phyloP scores from a whole-genome alignment of 2,113 vertebrate genomes.

The Pygoscelis antarcticus region DNA sequence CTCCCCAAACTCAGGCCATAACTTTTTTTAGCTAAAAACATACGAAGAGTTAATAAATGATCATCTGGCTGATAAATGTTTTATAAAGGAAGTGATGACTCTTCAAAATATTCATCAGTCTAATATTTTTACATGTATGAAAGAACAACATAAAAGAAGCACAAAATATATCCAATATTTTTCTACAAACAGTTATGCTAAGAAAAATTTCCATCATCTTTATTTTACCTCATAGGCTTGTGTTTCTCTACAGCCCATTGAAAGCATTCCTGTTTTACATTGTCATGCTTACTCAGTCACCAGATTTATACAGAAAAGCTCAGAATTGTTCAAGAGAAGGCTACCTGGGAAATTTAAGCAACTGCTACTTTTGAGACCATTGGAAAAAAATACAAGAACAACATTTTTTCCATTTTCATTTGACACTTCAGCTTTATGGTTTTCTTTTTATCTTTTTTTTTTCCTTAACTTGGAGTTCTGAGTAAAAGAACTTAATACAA shows the following conservation, averaged over 20 bases:
- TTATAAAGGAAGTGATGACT: not conserved
- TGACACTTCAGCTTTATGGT: not conserved
- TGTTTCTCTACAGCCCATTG: not conserved
- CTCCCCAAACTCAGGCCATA: not conserved
- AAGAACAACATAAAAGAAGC: not conserved
- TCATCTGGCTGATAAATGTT: not conserved
- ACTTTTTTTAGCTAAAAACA: not conserved
- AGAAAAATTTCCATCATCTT: not conserved
- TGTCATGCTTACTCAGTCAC: not conserved
- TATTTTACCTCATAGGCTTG: not conserved
- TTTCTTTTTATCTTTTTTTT: not conserved
- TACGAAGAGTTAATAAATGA: not conserved
- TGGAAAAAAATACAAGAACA: not conserved
- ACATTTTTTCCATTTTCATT: not conserved
- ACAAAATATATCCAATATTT: not conserved
- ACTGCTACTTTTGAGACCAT: not conserved
- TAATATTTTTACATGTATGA: not conserved
- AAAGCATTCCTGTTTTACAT: not conserved
- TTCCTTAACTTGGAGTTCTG: not conserved
- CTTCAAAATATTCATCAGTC: not conserved
- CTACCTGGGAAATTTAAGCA: not conserved
- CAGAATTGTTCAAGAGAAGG: not conserved
- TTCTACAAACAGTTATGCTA: not conserved
- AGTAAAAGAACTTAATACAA: not conserved
- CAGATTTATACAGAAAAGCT: not conserved